These are phyloP conservation scores for Strigamia maritima DNA, from an alignment of 2,888 invertebrate species.

Conservation along the genomic window DNA sequence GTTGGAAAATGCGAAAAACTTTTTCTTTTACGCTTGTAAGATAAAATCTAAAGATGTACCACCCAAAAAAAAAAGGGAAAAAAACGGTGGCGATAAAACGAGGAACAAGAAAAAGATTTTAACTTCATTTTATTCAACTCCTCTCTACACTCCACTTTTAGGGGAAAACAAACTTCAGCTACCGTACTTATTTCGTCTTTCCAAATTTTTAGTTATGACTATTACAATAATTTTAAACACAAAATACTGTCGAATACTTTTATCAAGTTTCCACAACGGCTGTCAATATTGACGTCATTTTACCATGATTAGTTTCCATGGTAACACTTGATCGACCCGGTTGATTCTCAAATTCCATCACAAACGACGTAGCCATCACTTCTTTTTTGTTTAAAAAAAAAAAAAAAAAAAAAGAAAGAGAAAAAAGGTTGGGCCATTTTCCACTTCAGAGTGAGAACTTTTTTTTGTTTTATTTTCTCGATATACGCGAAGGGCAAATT, in stretches of 20 bases:
- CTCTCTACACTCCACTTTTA: not conserved
- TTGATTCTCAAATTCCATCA: conserved; percentile 4
- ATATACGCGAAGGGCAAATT: not conserved
- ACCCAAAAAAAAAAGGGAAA: not conserved
- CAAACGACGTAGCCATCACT: conserved; percentile 25
- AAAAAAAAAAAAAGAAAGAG: not conserved
- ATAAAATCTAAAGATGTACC: conserved; percentile 29
- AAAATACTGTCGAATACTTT: not conserved
- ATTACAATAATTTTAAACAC: not conserved
- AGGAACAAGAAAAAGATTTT: conserved; percentile 32
- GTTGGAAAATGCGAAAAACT: not conserved
- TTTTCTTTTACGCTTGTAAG: conserved; percentile 18
- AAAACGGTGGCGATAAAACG: conserved; percentile 7
- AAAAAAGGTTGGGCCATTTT: not conserved
- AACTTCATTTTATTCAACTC: conserved; percentile 28
- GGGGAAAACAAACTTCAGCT: conserved; percentile 9
- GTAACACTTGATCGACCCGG: conserved; percentile 1
- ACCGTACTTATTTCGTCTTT: not conserved
- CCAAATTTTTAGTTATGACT: not conserved
- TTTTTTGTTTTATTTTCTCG: not conserved
- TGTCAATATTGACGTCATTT: conserved; percentile 22
- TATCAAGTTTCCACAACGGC: not conserved
- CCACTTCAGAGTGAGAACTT: conserved; percentile 5
- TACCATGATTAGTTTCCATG: conserved; percentile 16
- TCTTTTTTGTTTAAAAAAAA: not conserved